Conservation (phyloP, 2,888 invertebrate species). For the Platycheirus albimanus region DNA sequence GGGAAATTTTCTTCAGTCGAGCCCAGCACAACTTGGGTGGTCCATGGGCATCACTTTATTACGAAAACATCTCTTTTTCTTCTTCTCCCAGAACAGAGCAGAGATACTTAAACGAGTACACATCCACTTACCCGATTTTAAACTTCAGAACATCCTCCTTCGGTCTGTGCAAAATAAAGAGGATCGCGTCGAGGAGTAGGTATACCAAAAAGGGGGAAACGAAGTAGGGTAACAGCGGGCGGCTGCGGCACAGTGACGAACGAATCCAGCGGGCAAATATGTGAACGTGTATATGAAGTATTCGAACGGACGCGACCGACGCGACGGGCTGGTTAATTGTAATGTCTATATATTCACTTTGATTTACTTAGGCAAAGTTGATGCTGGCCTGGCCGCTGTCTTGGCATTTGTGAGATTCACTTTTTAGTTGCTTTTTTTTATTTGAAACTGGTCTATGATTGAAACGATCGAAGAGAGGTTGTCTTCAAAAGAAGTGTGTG, state of each 20-base stretch:
- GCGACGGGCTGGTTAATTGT: conserved; percentile 65
- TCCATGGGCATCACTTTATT: conserved; percentile 73
- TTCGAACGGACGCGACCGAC: conserved; percentile 3
- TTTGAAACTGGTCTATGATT: conserved; percentile 57
- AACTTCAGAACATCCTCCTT: conserved; percentile 67
- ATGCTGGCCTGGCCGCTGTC: conserved; percentile 16
- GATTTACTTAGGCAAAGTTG: conserved; percentile 68
- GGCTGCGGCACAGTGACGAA: conserved; percentile 15
- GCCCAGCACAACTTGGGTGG: conserved; percentile 69
- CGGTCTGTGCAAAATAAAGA: conserved; percentile 39
- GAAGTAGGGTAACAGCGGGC: neutral
- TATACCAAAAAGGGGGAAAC: conserved; percentile 5
- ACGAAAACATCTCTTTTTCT: conserved; percentile 73
- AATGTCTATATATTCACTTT: conserved; percentile 70
- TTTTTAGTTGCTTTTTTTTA: conserved; percentile 16
- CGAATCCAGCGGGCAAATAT: conserved; percentile 16
- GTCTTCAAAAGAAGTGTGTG: too few relatives aligned
- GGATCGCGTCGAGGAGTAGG: conserved; percentile 5
- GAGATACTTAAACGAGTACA: conserved; percentile 74
- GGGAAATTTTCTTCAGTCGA: conserved; percentile 63
- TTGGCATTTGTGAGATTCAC: conserved; percentile 33
- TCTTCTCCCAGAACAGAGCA: conserved; percentile 54
- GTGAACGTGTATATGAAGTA: neutral
- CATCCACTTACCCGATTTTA: conserved; percentile 70
- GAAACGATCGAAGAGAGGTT: conserved; percentile 19